Percentiles rank a stretch among this genome's conserved stretches.
Conservation (phyloP, 2,888 invertebrate species). For the Sepiola atlantica region DNA sequence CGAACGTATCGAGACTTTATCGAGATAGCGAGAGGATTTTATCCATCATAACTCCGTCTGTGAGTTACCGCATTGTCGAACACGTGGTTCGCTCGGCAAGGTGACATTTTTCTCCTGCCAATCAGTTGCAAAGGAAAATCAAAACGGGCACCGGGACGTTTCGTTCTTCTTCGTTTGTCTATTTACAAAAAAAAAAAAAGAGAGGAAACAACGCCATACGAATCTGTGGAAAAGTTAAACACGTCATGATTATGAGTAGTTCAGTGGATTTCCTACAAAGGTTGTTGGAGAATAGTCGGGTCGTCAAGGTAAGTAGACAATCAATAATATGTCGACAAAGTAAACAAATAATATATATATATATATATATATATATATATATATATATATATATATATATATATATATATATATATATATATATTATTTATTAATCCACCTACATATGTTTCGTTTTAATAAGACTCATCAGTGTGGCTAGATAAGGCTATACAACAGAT, state of each 20-base stretch:
- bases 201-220: not conserved
- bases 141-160: not conserved
- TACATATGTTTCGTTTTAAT: too few relatives aligned
- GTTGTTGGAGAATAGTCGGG: slow-evolving; percentile 42
- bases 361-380: too few relatives aligned
- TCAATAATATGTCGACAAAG: not conserved
- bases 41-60: not conserved
- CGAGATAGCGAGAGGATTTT: not conserved
- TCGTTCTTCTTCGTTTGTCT: not conserved
- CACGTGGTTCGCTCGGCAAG: not conserved
- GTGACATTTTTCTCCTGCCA: not conserved
- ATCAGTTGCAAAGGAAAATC: not conserved
- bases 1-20: not conserved
- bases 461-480: too few relatives aligned
- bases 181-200: not conserved
- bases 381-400: too few relatives aligned
- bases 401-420: too few relatives aligned
- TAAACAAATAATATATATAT: too few relatives aligned
- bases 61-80: not conserved
- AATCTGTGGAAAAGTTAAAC: not conserved
- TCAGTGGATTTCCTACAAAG: slow-evolving; percentile 36
- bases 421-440: too few relatives aligned
- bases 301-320: slow-evolving; percentile 24
- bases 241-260: slow-evolving; percentile 6
- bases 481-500: too few relatives aligned